Evolutionary conservation across 2,888 invertebrate genomes (phyloP).

Genomic region (Tetragnatha montana): DNA sequence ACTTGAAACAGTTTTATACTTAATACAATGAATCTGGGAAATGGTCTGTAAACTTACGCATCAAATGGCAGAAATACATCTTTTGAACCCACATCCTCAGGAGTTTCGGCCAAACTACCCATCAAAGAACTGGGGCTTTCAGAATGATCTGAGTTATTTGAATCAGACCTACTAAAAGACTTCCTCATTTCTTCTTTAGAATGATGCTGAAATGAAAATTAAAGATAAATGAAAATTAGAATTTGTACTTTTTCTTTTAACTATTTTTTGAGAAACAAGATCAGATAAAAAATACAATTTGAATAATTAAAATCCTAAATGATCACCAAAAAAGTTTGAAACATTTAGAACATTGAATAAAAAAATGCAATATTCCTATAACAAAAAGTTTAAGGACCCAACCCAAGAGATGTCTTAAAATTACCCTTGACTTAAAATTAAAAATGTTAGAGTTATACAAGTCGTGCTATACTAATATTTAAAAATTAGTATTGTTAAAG

Average conservation of each 20-base stretch:
- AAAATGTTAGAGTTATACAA: not conserved
- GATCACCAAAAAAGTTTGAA: not conserved
- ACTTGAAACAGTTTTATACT: too few species aligned
- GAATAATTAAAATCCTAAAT: not conserved
- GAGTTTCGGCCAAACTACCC: constrained; percentile 74
- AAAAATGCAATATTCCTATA: too few species aligned
- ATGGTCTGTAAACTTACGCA: constrained; percentile 42
- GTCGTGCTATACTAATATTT: too few species aligned
- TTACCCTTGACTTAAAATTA: not conserved
- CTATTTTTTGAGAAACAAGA: not conserved
- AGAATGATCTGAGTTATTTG: constrained; percentile 76
- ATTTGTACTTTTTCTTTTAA: not conserved
- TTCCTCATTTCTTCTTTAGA: constrained; percentile 63
- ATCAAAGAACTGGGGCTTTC: constrained; percentile 74
- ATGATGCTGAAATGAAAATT: constrained; percentile 32
- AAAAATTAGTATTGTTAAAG: too few species aligned
- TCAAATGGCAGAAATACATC: constrained; percentile 71
- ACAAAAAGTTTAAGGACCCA: too few species aligned
- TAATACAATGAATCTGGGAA: too few species aligned
- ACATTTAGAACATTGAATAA: not conserved
- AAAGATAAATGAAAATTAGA: not conserved
- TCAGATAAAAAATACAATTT: not conserved
- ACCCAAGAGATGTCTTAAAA: too few species aligned
- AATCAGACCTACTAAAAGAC: constrained; percentile 76
- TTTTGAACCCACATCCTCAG: constrained; percentile 73